Evolutionary conservation across 2,797 vertebrate species (phyloP), one percentile per base, ranked within the genome.

Genomic region (Bufotes viridis): DNA sequence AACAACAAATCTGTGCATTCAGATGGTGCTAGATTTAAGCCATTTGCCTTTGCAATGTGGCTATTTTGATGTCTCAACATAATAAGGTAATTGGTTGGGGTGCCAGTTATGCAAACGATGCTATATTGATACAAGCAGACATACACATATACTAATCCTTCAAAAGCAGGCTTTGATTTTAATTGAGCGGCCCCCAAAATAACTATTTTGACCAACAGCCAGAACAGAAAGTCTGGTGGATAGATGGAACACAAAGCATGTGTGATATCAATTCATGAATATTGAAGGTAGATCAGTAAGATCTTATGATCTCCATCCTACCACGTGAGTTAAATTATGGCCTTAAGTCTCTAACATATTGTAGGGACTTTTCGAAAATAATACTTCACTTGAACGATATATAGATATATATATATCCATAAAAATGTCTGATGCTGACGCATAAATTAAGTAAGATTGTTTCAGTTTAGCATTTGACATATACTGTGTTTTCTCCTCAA

Each of bases 21-120:
- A 87, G 85, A 89, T 89, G 88, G 88, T 89, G 88, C 88, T 87
- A 87, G n/a, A 69, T 89, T 57, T 83, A 80, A 79, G 81, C 65
- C 81, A 84, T 87, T 79, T 87, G 67, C 82, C 78, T 80, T 85
- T 88, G 55, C 57, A 87, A 63, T 79, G 63, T 83, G 88, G 74
- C 84, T 89, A 55, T 78, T 83, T 78, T 84, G 26, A 70, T 89
- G 81, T 89, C 78, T 82, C 75, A 34, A 61, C 49, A 67, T 20
- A 75, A 65, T 86, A 72, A 24, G n/a, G 72, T 84, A 65, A 84
- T 69, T 63, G 61, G 82, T 79, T 78, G 53, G 65, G 55, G 79
- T 84, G 63, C 72, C 74, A 88, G 81, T 55, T 80, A 85, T 89
- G 83, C 87, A 83, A 89, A 81, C 78, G 51, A 69, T 89, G 82